These are phyloP conservation scores for Clanis bilineata DNA, from an alignment of 2,888 invertebrate genomes.

Conservation along the genomic window DNA sequence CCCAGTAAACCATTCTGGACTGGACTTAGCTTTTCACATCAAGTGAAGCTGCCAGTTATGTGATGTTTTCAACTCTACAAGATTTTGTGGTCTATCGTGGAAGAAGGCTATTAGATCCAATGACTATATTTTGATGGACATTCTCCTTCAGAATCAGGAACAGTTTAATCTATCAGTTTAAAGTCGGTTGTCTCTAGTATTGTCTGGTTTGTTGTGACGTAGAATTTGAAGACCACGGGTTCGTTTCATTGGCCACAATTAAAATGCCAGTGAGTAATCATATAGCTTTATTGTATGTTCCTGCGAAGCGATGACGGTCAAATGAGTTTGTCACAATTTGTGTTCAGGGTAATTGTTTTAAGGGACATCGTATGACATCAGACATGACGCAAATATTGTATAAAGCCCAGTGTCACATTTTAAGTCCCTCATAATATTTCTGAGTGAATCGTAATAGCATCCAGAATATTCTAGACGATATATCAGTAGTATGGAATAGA, in stretches of 20 bases:
- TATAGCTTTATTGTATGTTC: not conserved
- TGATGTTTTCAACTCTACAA: not conserved
- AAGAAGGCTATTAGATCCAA: not conserved
- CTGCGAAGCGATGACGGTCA: not conserved
- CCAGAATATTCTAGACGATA: too few species aligned
- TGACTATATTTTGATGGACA: not conserved
- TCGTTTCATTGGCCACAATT: not conserved
- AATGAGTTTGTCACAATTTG: not conserved
- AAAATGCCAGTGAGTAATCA: constrained; percentile 2
- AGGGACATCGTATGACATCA: not conserved
- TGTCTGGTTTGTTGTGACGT: not conserved
- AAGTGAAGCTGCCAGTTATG: too few species aligned
- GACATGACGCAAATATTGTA: not conserved
- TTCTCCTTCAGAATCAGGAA: not conserved
- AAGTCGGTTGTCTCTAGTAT: not conserved
- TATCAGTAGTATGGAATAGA: too few species aligned
- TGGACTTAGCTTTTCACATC: too few species aligned
- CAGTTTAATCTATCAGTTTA: not conserved
- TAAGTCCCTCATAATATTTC: not conserved
- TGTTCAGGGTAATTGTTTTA: not conserved
- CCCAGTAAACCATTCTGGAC: too few species aligned
- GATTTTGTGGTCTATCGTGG: not conserved
- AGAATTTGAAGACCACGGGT: not conserved
- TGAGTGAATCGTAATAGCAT: too few species aligned
- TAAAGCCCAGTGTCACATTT: not conserved